Base-by-base conservation (phyloP, 2,888 invertebrate species). In the Dermolepida albohirtum region DNA sequence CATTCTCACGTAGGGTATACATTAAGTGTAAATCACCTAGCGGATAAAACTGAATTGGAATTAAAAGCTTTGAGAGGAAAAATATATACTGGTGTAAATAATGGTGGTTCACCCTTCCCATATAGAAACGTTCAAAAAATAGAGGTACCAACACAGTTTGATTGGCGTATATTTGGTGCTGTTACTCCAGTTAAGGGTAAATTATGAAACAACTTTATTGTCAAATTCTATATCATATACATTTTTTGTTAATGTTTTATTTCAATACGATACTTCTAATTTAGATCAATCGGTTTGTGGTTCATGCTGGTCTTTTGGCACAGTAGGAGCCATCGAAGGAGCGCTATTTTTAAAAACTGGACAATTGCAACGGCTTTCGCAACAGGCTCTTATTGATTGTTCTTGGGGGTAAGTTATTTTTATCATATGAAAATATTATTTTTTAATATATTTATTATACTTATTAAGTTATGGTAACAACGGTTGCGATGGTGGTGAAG, bases 401-500 rank as follows among this genome's bases (percentile, higher is more conserved):
- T 95, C 96, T 0, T 98, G 97, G 97, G 95, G 95, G 81, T 89
- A 75, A 82, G 81, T 71, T 63, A 8, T 50, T 17, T 51, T 41
- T 51, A n/a, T 8, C 16, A n/a, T n/a, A 34, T 6, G 2, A 16
- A 34, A 59, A 39, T 55, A 16, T 14, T 43, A 8, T 8, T 27
- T 8, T 16, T 14, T 16, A 29, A 44, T 22, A 44, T 49, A 41
- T 43, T 41, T 29, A 44, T 74, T 64, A 66, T 68, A 39, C 62
- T 67, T 41, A 17, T 44, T 22, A 67, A 88, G 88, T 43, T 95
- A 88, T 82, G 97, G 97, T 27, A 96, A 96, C 84, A 97, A 98
- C 83, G 98, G 96, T 0, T 98, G 97, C 81, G 97, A 98, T 81
- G 98, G 97, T 1, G 97, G 97, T n/a, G 97, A 97, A 84, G 97